A percentile compares a stretch with the other conserved stretches of the same genome.
These are phyloP conservation scores for Adrianichthys oophorus DNA, from an alignment of 2,797 vertebrate genomes.

Conservation along the genomic window DNA sequence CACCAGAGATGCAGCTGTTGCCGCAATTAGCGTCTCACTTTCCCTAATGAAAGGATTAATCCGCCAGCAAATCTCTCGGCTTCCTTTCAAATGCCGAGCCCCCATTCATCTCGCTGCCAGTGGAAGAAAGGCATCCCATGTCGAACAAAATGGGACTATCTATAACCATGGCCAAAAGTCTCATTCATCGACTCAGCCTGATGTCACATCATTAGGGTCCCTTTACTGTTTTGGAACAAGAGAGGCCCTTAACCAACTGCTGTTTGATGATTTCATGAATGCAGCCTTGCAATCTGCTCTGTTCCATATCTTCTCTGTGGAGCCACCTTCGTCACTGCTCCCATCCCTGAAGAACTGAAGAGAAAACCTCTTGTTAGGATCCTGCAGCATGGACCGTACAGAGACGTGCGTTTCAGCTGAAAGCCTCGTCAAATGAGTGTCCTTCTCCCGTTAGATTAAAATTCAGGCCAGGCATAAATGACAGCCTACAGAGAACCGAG, in stretches of 20 bases:
- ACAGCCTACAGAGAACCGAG: slow-evolving; percentile 58
- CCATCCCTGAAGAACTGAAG: slow-evolving; percentile 17
- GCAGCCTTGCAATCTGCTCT: slow-evolving; percentile 37
- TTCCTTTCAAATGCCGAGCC: slow-evolving; percentile 77
- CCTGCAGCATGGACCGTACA: slow-evolving; percentile 44
- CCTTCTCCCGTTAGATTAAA: slow-evolving; percentile 55
- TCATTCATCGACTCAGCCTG: slow-evolving; percentile 72
- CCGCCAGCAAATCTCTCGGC: slow-evolving; percentile 78
- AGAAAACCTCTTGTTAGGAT: slow-evolving; percentile 47
- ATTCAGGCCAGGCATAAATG: slow-evolving; percentile 61
- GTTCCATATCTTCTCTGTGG: slow-evolving; percentile 55
- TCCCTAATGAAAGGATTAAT: slow-evolving; percentile 84
- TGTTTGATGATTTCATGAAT: slow-evolving; percentile 75
- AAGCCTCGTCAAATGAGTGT: slow-evolving; percentile 50
- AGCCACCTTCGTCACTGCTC: slow-evolving; percentile 29
- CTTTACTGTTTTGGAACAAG: slow-evolving; percentile 64
- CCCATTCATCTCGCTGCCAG: slow-evolving; percentile 74
- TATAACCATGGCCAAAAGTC: slow-evolving; percentile 74
- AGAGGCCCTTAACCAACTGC: slow-evolving; percentile 73
- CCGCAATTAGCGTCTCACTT: slow-evolving; percentile 85
- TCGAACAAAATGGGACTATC: slow-evolving; percentile 74
- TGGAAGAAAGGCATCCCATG: slow-evolving; percentile 69
- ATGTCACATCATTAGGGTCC: slow-evolving; percentile 69
- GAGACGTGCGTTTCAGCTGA: slow-evolving; percentile 40
- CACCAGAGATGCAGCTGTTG: slow-evolving; percentile 83